Evolutionary conservation across 2,888 invertebrate genomes (phyloP).

Genomic region (Campaea margaritaria): DNA sequence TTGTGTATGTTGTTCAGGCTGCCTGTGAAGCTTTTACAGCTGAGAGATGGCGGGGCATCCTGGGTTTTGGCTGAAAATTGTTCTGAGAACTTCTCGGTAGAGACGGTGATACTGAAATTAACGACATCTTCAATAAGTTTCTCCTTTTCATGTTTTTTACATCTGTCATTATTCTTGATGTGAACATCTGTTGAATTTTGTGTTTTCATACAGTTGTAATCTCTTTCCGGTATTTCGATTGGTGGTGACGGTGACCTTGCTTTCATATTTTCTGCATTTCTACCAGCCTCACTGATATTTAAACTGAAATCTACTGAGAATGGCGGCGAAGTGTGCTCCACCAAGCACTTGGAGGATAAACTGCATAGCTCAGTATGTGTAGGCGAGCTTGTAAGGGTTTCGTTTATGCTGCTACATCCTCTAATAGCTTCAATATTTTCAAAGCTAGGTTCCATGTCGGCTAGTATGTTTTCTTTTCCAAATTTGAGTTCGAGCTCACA

Average conservation of each 20-base stretch:
- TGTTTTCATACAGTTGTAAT: conserved; percentile 57
- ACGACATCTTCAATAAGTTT: conserved; percentile 39
- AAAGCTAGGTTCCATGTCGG: conserved; percentile 43
- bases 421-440: conserved; percentile 34
- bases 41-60: conserved; percentile 65
- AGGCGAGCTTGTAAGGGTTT: conserved; percentile 12
- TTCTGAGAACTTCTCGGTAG: conserved; percentile 49
- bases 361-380: conserved; percentile 28
- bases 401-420: conserved; percentile 18
- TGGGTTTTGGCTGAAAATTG: conserved; percentile 34
- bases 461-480: conserved; percentile 43
- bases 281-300: conserved; percentile 59
- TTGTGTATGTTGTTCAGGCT: conserved; percentile 77
- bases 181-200: conserved; percentile 46
- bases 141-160: conserved; percentile 32
- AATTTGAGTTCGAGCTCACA: conserved; percentile 57
- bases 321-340: conserved; percentile 51
- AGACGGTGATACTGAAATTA: conserved; percentile 50
- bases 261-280: conserved; percentile 43
- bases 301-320: conserved; percentile 66
- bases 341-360: conserved; percentile 8
- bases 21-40: conserved; percentile 75
- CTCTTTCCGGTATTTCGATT: conserved; percentile 70
- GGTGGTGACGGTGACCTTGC: conserved; percentile 35
- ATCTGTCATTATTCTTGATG: conserved; percentile 33